Conservation (phyloP, 2,113 vertebrate genomes). For the Varanus salvator region DNA sequence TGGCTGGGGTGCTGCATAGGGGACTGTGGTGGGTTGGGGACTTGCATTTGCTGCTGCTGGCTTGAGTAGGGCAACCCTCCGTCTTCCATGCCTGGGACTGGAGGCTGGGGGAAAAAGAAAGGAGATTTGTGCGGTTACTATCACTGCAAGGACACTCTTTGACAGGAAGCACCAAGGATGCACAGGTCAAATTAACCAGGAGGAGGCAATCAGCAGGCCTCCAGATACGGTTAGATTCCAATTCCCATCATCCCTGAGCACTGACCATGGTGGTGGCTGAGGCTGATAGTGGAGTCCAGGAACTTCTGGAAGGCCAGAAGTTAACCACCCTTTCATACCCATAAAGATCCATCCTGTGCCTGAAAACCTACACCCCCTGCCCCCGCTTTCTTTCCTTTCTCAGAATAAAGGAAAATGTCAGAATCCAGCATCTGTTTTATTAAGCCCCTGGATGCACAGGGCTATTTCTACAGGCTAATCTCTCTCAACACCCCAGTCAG, state of each 20-base stretch:
- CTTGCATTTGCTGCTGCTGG: conserved; percentile 63
- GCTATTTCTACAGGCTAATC: background rate
- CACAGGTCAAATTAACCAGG: background rate
- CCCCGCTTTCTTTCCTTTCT: background rate
- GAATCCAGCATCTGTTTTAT: background rate
- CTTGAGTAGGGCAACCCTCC: conserved; percentile 64
- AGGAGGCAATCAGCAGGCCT: background rate
- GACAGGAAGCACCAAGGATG: background rate
- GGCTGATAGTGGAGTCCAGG: background rate
- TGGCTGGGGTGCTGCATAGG: conserved; percentile 59
- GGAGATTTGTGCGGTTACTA: background rate
- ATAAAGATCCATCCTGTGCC: background rate
- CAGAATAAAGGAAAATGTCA: background rate
- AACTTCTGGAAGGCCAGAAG: background rate
- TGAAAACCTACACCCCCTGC: background rate
- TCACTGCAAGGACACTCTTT: background rate
- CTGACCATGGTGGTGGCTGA: background rate
- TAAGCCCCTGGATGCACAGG: background rate
- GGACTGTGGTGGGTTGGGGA: conserved; percentile 54
- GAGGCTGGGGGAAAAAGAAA: conserved; percentile 50
- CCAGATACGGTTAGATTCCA: no score
- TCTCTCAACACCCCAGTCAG: background rate
- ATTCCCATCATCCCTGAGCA: background rate
- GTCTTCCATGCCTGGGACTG: conserved; percentile 78
- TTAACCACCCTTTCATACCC: background rate